Percentiles rank a stretch among this genome's conserved stretches.
Conservation (phyloP, 2,888 invertebrate species). For the Augiades crinisus region DNA sequence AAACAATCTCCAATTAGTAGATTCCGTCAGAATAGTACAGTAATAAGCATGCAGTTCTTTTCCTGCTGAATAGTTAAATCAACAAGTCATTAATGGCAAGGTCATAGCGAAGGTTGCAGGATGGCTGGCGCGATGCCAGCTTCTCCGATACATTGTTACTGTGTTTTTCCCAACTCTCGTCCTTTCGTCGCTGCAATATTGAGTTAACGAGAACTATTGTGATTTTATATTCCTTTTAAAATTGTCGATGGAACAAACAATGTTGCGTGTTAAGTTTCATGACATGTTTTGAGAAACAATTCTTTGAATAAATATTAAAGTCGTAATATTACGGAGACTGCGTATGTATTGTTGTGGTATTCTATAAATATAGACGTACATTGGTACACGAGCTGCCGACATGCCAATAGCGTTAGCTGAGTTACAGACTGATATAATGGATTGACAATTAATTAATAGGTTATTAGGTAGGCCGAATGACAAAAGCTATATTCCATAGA, state of each 20-base stretch:
- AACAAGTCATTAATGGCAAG: slow-evolving; percentile 25
- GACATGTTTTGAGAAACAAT: neutral
- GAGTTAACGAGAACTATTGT: neutral
- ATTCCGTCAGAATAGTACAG: too few relatives aligned
- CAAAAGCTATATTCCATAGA: too few relatives aligned
- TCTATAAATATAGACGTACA: too few relatives aligned
- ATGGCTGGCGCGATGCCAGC: slow-evolving; percentile 51
- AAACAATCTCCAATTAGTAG: too few relatives aligned
- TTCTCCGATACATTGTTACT: slow-evolving; percentile 34
- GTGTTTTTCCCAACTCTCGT: slow-evolving; percentile 1
- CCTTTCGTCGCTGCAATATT: neutral
- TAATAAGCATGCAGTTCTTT: neutral
- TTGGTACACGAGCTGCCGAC: too few relatives aligned
- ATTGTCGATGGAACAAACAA: slow-evolving; percentile 10
- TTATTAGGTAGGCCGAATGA: too few relatives aligned
- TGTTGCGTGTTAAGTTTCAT: slow-evolving; percentile 4
- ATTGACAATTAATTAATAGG: too few relatives aligned
- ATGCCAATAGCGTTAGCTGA: too few relatives aligned
- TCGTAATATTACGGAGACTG: too few relatives aligned
- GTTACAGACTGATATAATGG: too few relatives aligned
- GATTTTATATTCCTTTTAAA: slow-evolving; percentile 22
- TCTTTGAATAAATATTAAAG: too few relatives aligned
- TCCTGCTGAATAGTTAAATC: slow-evolving; percentile 6
- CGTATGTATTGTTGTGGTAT: too few relatives aligned
- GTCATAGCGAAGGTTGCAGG: slow-evolving; percentile 35